Base-by-base conservation (phyloP, 2,113 vertebrate species). In the Scomber colias region DNA sequence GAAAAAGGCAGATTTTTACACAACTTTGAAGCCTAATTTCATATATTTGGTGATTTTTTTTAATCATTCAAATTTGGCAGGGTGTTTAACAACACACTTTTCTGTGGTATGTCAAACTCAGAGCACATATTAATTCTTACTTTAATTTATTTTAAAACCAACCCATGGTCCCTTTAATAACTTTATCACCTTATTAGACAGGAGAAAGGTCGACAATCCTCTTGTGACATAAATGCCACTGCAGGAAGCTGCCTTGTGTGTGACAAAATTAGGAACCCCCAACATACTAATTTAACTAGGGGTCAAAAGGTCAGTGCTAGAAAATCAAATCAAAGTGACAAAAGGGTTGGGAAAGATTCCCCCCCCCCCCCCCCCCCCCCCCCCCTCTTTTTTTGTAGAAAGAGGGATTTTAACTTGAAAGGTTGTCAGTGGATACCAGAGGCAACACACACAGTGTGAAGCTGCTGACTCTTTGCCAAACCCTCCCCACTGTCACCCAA, bases 381-480 rank as follows among this genome's bases (percentile, higher is more conserved):
- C 48, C 71, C 19, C 51, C 67, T 74, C 7, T 59, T 31, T 59
- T 15, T 60, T 86, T 46, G 61, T 24, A 70, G 82, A 81, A 78
- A 82, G 5, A 21, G 44, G 73, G 82, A 81, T 89, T 88, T 71
- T 71, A 71, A 75, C 63, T 81, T 91, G 79, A 92, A 93, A 89
- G 86, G 91, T 94, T 92, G 90, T 82, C 73, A 67, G 16, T 78
- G 84, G 91, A 90, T 66, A 91, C 90, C 71, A 78, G 72, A 70
- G 49, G 67, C 79, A 84, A 90, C 85, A 90, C 68, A 74, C 89
- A 74, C 89, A 84, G 78, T 90, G 77, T 85, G 86, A 82, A 77
- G 81, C 65, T 67, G 31, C 51, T 54, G 60, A 62, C 17, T 63
- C 63, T 77, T 76, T 82, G 90, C 73, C 79, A 91, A 84, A 64